phyloP scores from a whole-genome alignment of 1,140 invertebrate genomes.

The Drosophila obscura region DNA sequence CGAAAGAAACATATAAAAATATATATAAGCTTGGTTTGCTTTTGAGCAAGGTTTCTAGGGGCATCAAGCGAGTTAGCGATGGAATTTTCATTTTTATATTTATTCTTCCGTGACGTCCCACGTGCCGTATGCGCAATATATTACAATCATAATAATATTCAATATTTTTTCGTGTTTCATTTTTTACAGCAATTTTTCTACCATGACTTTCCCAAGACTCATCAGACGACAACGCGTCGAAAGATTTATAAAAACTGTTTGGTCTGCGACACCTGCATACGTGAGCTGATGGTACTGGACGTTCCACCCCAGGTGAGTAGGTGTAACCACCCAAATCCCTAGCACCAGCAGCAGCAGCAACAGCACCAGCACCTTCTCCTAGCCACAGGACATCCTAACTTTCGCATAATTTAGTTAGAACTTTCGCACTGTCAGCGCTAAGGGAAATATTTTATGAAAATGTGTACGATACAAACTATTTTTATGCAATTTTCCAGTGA shows the following conservation, averaged over 20 bases:
- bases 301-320: conserved; percentile 83
- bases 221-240: conserved; percentile 78
- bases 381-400: conserved; percentile 34
- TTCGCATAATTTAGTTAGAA: conserved; percentile 57
- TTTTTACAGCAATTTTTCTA: conserved; percentile 83
- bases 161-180: conserved; percentile 23
- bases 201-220: conserved; percentile 83
- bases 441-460: conserved; percentile 26
- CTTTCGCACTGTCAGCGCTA: conserved; percentile 17
- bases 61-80: conserved; percentile 1
- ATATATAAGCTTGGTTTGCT: conserved; percentile 1
- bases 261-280: conserved; percentile 83
- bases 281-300: conserved; percentile 84
- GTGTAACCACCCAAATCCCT: conserved; percentile 1
- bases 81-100: conserved; percentile 31
- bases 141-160: conserved; percentile 40
- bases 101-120: neutral
- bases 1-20: conserved; percentile 16
- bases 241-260: conserved; percentile 83
- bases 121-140: conserved; percentile 27
- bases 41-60: conserved; percentile 4
- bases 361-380: conserved; percentile 2
- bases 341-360: conserved; percentile 1
- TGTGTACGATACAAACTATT: conserved; percentile 46
- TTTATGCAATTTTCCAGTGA: conserved; percentile 56